Base-by-base conservation (phyloP, 2,113 vertebrate species). In the Glaucidium brasilianum region DNA sequence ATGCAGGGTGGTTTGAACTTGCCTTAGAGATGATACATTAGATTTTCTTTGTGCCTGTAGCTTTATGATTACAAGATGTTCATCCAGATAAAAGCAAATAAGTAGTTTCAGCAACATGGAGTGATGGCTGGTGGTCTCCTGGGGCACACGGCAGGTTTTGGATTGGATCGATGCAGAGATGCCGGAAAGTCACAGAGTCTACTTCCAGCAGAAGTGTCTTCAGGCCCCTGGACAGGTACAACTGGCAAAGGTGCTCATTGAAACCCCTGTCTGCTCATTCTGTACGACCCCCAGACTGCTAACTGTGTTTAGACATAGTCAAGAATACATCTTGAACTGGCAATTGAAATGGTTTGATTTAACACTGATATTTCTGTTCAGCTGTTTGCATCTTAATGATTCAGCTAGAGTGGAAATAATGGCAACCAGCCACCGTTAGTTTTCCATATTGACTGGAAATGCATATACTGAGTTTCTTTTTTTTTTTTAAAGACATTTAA, bases 111-210 rank as follows among this genome's bases (percentile, higher is more conserved):
- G 35, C 26, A 62, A 6, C 7, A 4, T 0, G 0, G 47, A 37
- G 20, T 0, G 0, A 6, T 80, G 37, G 10, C 25, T 77, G 47
- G 4, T 41, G 77, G 16, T 67, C 14, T 69, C 9, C 2, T 23
- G 13, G 62, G 41, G 4, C 34, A 7, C 1, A 2, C 20, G 50
- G 60, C 11, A 71, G 32, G 39, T 49, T 45, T 26, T 37, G 32
- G 7, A 21, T 55, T 5, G 3, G 14, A 10, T 66, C 41, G 11
- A 30, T 79, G 47, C 34, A 56, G 60, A 49, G 20, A 9, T 45
- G 27, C 32, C 0, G 0, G 32, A 66, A 14, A 30, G 22, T 39
- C 30, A 14, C 18, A 26, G 55, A 47, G 17, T 25, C 1, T 3
- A 1, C 32, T 73, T 60, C 25, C 25, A 13, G 8, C 39, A 79